A percentile compares a stretch with the other conserved stretches of the same genome.
Evolutionary conservation across 2,888 invertebrate species (phyloP).

Genomic region (Melanargia galathea): DNA sequence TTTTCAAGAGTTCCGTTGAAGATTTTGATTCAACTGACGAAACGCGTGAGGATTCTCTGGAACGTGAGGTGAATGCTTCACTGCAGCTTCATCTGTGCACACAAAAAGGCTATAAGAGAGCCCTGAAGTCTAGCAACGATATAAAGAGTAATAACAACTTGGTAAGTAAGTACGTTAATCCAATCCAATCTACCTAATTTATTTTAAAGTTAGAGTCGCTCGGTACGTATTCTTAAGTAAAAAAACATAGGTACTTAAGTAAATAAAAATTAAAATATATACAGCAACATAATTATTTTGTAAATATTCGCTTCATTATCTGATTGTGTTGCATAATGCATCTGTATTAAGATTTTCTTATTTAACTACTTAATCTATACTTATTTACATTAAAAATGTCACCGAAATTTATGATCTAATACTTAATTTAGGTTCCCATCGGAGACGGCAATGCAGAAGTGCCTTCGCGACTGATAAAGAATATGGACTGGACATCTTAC

Average conservation of each 20-base stretch:
- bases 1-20: constrained; percentile 18
- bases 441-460: constrained; percentile 54
- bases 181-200: too few species aligned
- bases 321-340: too few species aligned
- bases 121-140: constrained; percentile 31
- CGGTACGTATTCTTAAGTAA: too few species aligned
- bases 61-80: constrained; percentile 1
- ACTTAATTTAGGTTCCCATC: constrained; percentile 48
- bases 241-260: too few species aligned
- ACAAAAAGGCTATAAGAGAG: constrained; percentile 16
- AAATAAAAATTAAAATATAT: too few species aligned
- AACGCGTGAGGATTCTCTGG: constrained; percentile 10
- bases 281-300: too few species aligned
- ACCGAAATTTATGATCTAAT: neutral
- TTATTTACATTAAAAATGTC: too few species aligned
- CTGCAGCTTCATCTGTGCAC: neutral
- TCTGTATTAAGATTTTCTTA: neutral
- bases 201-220: neutral
- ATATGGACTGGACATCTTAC: constrained; percentile 77
- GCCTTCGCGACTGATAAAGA: constrained; percentile 54
- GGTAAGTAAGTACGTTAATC: too few species aligned
- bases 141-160: constrained; percentile 35
- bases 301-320: too few species aligned
- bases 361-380: neutral
- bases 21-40: constrained; percentile 10